These are phyloP conservation scores for Mobula hypostoma DNA, from an alignment of 2,113 vertebrate genomes.

Conservation along the genomic window DNA sequence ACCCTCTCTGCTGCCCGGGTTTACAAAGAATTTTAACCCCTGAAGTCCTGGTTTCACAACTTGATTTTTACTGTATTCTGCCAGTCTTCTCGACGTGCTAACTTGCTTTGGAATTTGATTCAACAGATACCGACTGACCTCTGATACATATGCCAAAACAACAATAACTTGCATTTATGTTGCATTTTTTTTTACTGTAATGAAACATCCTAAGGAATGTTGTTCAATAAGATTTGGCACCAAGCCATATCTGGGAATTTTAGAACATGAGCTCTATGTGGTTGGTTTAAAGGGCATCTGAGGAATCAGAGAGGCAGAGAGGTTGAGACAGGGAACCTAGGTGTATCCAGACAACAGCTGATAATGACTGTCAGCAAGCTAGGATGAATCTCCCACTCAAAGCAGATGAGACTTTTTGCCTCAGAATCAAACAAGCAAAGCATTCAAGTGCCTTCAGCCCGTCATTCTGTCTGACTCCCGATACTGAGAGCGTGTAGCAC, in stretches of 20 bases:
- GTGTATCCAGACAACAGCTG: neutral
- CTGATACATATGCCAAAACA: neutral
- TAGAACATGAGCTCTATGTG: neutral
- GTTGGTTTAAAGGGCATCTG: neutral
- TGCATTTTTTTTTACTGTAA: neutral
- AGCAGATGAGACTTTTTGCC: too few species aligned
- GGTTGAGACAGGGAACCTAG: too few species aligned
- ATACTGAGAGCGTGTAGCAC: neutral
- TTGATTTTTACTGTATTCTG: too few species aligned
- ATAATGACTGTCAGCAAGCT: neutral
- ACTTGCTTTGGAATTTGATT: neutral
- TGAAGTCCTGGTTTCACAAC: neutral
- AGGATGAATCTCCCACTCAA: neutral
- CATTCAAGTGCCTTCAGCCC: too few species aligned
- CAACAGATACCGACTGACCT: neutral
- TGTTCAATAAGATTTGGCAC: neutral
- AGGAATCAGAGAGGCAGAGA: neutral
- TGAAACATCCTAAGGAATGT: neutral
- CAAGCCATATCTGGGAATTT: neutral
- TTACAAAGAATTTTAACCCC: slow-evolving; percentile 5
- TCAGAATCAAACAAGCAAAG: too few species aligned
- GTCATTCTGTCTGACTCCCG: too few species aligned
- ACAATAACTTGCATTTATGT: neutral
- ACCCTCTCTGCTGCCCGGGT: neutral
- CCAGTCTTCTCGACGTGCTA: neutral